Conservation (phyloP, 2,797 vertebrate species). For the Chloroceryle inda region DNA sequence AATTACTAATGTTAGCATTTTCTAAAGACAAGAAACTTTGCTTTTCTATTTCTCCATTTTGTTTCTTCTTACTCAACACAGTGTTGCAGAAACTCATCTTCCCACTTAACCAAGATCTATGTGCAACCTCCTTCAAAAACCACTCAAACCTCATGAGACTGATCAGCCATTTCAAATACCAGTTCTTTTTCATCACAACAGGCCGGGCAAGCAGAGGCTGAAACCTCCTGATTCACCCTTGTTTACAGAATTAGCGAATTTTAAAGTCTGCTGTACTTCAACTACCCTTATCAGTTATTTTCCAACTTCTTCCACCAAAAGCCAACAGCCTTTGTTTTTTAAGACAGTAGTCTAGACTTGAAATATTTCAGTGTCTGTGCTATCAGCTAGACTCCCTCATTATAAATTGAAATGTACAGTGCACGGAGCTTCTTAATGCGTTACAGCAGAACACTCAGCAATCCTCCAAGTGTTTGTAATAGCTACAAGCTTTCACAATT, state of each 20-base stretch:
- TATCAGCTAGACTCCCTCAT: slow-evolving; percentile 20
- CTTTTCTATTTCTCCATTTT: neutral
- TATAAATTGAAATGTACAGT: slow-evolving; percentile 39
- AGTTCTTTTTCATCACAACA: neutral
- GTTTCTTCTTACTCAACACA: neutral
- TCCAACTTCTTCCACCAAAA: slow-evolving; percentile 16
- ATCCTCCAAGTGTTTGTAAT: slow-evolving; percentile 29
- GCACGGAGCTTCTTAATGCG: slow-evolving; percentile 16
- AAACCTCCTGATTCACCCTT: neutral
- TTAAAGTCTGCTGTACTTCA: neutral
- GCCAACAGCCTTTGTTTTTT: neutral
- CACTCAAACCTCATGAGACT: neutral
- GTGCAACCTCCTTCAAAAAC: neutral
- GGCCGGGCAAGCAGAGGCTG: neutral
- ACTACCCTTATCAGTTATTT: slow-evolving; percentile 10
- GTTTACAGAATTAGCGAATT: neutral
- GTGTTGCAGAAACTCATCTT: neutral
- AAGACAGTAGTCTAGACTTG: slow-evolving; percentile 36
- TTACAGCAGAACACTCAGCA: slow-evolving; percentile 35
- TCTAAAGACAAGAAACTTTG: neutral
- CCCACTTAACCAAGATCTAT: rapidly evolving
- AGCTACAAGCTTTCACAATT: slow-evolving; percentile 47
- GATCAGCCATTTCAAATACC: neutral
- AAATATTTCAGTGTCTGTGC: neutral
- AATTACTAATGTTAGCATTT: neutral